Conservation (phyloP, 2,797 vertebrate species). For the Semaprochilodus insignis region DNA sequence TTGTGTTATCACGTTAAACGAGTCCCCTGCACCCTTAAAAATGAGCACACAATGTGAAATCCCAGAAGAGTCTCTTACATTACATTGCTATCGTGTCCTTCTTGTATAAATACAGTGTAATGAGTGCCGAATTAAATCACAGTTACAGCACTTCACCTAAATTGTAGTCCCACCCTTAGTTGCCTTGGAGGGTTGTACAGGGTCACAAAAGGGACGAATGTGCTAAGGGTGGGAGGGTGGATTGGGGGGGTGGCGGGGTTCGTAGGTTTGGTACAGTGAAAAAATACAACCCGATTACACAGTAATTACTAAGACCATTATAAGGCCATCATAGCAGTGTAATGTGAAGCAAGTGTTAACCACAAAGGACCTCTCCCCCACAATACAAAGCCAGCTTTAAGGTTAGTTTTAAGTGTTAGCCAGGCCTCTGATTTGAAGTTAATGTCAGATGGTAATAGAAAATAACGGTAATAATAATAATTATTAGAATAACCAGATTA, state of each 20-base stretch:
- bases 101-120: slow-evolving; percentile 14
- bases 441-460: slow-evolving; percentile 65
- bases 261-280: slow-evolving; percentile 25
- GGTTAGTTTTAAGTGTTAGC: slow-evolving; percentile 57
- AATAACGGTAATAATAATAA: slow-evolving; percentile 61
- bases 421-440: slow-evolving; percentile 58
- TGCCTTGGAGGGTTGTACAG: not conserved
- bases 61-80: slow-evolving; percentile 13
- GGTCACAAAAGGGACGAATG: not conserved
- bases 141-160: slow-evolving; percentile 12
- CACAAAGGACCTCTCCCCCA: slow-evolving; percentile 56
- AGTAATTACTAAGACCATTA: slow-evolving; percentile 29
- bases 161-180: not conserved
- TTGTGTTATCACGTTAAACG: not conserved
- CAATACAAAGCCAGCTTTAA: slow-evolving; percentile 44
- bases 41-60: slow-evolving; percentile 4
- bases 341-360: slow-evolving; percentile 39
- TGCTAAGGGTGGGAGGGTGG: not conserved
- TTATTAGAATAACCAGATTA: slow-evolving; percentile 53
- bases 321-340: slow-evolving; percentile 33
- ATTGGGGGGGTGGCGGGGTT: not conserved
- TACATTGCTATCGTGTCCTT: slow-evolving; percentile 2
- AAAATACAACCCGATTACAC: slow-evolving; percentile 40
- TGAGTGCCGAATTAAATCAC: slow-evolving; percentile 15
- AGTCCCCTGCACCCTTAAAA: slow-evolving; percentile 4